Base-by-base conservation (phyloP, 64 coral and sea anemone genomes). In the Montipora efflorescens region DNA sequence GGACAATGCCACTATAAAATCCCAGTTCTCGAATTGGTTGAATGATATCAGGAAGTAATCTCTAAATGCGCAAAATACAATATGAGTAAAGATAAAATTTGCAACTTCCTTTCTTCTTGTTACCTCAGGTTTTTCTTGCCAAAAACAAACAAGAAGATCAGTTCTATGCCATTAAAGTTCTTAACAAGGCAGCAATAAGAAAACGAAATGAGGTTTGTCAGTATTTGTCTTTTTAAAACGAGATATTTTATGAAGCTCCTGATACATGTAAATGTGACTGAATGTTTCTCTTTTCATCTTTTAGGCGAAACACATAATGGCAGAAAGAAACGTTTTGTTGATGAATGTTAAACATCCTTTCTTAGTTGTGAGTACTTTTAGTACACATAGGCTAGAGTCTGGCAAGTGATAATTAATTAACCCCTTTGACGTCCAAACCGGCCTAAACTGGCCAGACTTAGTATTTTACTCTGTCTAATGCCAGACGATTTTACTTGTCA, bases 291-390 rank as follows among this genome's bases (percentile, higher is more conserved):
- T 80, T 64, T 28, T 18, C 82, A 48, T 20, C 59, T 69, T 94
- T 74, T 23, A 99, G 98, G 98, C 98, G 84, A 99, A 99, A 80
- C 98, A 99, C 62, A 99, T 99, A 44, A 99, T 99, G 98, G 98
- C 98, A 47, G 98, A 99, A 83, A 94, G 98, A 55, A 99, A 99
- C 90, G 98, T 99, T 28, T 81, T 99, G 76, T 84, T 99, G 15
- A 91, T 94, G 84, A 99, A 99, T 90, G 87, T 99, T 4, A 94
- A 90, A 15, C 98, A 99, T 81, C 98, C 98, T 76, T 99, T 99
- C 59, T 82, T 99, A 43, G 98, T 99, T 88, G 98, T 99, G 84
- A 96, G 95, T 90, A 79, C 48, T 25, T 8, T 21, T 4, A 57
- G 53, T 57, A 57, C 53, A 11, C 3, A 5, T 8, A 3, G 11